Evolutionary conservation across 2,888 invertebrate species (phyloP).

Genomic region (Poecilus cupreus): DNA sequence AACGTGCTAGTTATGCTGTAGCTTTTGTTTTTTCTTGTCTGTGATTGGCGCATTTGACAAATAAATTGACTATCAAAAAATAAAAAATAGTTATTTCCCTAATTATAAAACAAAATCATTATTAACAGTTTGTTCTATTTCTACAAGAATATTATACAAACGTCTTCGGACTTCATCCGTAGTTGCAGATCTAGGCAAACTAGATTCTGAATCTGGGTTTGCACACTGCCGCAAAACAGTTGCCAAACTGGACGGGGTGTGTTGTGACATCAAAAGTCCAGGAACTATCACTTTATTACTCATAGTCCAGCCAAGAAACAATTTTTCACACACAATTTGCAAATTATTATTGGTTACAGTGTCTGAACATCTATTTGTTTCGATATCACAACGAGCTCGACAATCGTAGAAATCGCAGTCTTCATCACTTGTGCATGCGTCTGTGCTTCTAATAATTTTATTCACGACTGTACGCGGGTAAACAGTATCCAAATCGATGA

Average conservation of each 20-base stretch:
- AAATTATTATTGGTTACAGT: slow-evolving; percentile 79
- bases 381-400: slow-evolving; percentile 76
- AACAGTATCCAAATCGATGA: slow-evolving; percentile 79
- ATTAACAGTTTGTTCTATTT: slow-evolving; percentile 71
- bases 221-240: slow-evolving; percentile 77
- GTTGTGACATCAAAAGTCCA: slow-evolving; percentile 77
- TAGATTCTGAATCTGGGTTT: slow-evolving; percentile 74
- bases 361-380: slow-evolving; percentile 74
- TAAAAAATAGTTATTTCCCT: neutral
- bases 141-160: slow-evolving; percentile 75
- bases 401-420: slow-evolving; percentile 83
- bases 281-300: slow-evolving; percentile 78
- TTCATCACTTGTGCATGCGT: slow-evolving; percentile 75
- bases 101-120: slow-evolving; percentile 66
- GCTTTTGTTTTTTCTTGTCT: neutral
- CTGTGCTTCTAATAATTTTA: slow-evolving; percentile 72
- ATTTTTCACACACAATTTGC: slow-evolving; percentile 80
- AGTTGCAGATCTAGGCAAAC: slow-evolving; percentile 73
- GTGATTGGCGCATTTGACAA: slow-evolving; percentile 7
- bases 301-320: slow-evolving; percentile 79
- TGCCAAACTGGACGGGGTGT: slow-evolving; percentile 76
- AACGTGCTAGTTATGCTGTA: slow-evolving; percentile 21
- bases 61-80: slow-evolving; percentile 12
- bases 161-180: slow-evolving; percentile 73
- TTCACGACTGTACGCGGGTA: slow-evolving; percentile 76